Evolutionary conservation across 2,888 invertebrate species (phyloP).

Genomic region (Cantharis rufa): DNA sequence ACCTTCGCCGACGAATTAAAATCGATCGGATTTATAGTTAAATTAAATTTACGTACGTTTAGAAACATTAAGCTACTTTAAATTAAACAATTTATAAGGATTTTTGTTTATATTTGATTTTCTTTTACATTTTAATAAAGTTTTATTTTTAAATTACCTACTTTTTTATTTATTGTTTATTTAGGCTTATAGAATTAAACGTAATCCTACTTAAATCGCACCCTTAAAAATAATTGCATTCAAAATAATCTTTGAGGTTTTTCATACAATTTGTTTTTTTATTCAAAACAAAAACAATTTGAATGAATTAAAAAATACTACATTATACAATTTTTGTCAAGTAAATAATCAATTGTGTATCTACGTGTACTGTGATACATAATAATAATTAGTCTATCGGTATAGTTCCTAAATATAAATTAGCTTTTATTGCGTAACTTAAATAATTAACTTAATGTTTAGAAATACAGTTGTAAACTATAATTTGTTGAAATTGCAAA

Average conservation of each 20-base stretch:
- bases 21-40: not conserved
- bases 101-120: not conserved
- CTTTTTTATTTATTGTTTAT: not conserved
- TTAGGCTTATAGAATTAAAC: not conserved
- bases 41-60: not conserved
- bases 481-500: not conserved
- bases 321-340: not conserved
- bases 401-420: not conserved
- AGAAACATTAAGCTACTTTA: not conserved
- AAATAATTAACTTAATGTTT: not conserved
- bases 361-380: not conserved
- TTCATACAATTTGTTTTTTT: not conserved
- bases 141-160: not conserved
- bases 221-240: not conserved
- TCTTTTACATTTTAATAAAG: not conserved
- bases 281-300: not conserved
- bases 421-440: not conserved
- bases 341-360: not conserved
- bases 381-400: not conserved
- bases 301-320: not conserved
- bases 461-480: not conserved
- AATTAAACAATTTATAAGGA: not conserved
- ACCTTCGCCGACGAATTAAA: not conserved
- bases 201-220: not conserved
- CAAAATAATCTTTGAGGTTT: not conserved